These are phyloP conservation scores for Philereme vetulata DNA, from an alignment of 2,888 invertebrate species.

Conservation along the genomic window DNA sequence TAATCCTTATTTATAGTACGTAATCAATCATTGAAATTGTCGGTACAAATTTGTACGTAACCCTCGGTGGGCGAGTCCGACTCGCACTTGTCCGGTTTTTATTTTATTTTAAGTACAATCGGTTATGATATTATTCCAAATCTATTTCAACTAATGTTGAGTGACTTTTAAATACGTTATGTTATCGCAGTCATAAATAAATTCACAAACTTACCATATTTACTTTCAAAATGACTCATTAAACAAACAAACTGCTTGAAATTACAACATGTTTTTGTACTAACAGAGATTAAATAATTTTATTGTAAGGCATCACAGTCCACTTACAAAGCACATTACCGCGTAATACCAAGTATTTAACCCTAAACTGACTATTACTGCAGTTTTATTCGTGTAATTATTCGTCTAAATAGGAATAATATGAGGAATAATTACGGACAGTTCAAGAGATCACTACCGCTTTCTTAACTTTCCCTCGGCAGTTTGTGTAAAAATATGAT, in stretches of 20 bases:
- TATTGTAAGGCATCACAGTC: slow-evolving; percentile 9
- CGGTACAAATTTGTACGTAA: no score
- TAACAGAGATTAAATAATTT: slow-evolving; percentile 9
- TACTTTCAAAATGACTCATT: slow-evolving; percentile 6
- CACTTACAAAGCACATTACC: slow-evolving; percentile 6
- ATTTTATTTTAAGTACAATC: no score
- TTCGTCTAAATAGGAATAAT: slow-evolving; percentile 25
- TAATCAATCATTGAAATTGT: no score
- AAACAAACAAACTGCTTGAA: slow-evolving; percentile 7
- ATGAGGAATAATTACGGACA: slow-evolving; percentile 28
- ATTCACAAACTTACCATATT: slow-evolving; percentile 1
- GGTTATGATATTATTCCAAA: no score
- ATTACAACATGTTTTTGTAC: slow-evolving; percentile 1
- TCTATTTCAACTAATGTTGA: background rate
- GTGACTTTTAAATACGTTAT: background rate
- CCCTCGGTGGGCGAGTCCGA: no score
- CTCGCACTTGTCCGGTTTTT: no score
- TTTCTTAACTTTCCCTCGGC: slow-evolving; percentile 38
- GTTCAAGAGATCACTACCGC: slow-evolving; percentile 41
- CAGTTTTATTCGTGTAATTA: slow-evolving; percentile 35
- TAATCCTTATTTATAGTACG: no score
- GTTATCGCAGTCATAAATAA: background rate
- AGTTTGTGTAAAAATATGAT: slow-evolving; percentile 33
- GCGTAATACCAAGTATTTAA: slow-evolving; percentile 11
- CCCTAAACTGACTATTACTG: slow-evolving; percentile 28